Conservation (phyloP, 2,888 invertebrate species). For the Tricholauxania praeusta region DNA sequence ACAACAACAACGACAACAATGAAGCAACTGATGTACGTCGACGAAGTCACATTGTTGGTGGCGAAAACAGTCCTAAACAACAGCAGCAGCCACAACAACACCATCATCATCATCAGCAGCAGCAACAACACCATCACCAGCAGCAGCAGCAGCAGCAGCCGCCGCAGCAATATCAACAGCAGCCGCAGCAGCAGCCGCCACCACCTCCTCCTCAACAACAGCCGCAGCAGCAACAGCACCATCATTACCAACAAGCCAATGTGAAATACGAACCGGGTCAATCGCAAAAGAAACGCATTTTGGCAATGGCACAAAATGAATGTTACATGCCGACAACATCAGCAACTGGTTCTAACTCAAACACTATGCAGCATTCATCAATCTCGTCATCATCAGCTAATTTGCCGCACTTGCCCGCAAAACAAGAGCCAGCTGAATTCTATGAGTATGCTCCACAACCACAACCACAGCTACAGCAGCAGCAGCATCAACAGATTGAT, state of each 20-base stretch:
- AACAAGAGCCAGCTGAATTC: constrained; percentile 67
- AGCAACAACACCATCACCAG: constrained; percentile 40
- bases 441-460: constrained; percentile 63
- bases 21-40: constrained; percentile 72
- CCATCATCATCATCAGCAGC: constrained; percentile 45
- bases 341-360: constrained; percentile 43
- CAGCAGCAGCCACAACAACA: constrained; percentile 53
- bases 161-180: constrained; percentile 50
- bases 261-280: constrained; percentile 72
- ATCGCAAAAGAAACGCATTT: constrained; percentile 89
- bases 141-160: constrained; percentile 47
- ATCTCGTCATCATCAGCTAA: constrained; percentile 47
- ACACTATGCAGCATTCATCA: constrained; percentile 41
- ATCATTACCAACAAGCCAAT: constrained; percentile 58
- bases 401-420: constrained; percentile 66
- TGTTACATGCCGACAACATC: constrained; percentile 73
- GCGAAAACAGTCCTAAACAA: constrained; percentile 52
- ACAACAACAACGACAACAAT: constrained; percentile 80
- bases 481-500: constrained; percentile 53
- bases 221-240: constrained; percentile 40
- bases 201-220: constrained; percentile 44
- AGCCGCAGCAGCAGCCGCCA: constrained; percentile 50
- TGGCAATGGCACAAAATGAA: constrained; percentile 88
- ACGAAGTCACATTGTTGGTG: constrained; percentile 48
- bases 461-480: constrained; percentile 47